Evolutionary conservation across 2,888 invertebrate species (phyloP).

Genomic region (Amorpha juglandis): DNA sequence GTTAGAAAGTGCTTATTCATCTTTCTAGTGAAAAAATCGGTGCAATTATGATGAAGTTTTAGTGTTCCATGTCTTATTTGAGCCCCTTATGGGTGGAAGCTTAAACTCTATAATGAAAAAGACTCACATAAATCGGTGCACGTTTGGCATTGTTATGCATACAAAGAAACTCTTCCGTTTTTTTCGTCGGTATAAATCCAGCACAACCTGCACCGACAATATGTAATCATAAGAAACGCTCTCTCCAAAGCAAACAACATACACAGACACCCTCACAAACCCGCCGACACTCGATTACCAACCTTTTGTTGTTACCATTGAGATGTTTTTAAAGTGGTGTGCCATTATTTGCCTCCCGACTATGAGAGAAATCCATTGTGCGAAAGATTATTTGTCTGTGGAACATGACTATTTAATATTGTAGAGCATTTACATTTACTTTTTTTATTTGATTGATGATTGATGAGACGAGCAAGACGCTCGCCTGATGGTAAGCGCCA

Average conservation of each 20-base stretch:
- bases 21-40: too few relatives aligned
- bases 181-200: neutral
- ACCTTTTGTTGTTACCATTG: neutral
- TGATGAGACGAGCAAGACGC: too few relatives aligned
- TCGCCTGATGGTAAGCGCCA: too few relatives aligned
- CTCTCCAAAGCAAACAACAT: constrained; percentile 24
- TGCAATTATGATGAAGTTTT: too few relatives aligned
- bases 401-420: constrained; percentile 9
- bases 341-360: constrained; percentile 6
- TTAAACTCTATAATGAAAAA: too few relatives aligned
- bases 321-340: constrained; percentile 1
- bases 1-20: too few relatives aligned
- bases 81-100: too few relatives aligned
- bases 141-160: too few relatives aligned
- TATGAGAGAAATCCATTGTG: constrained; percentile 27
- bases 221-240: constrained; percentile 24
- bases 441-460: too few relatives aligned
- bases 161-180: too few relatives aligned
- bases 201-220: neutral
- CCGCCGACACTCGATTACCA: neutral
- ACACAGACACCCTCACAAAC: constrained; percentile 14
- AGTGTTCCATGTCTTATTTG: too few relatives aligned
- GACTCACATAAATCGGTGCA: too few relatives aligned
- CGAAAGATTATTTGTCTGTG: constrained; percentile 25
- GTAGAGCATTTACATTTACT: constrained; percentile 15